These are phyloP conservation scores for Acanthochromis polyacanthus DNA, from an alignment of 2,113 vertebrate species.

Conservation along the genomic window DNA sequence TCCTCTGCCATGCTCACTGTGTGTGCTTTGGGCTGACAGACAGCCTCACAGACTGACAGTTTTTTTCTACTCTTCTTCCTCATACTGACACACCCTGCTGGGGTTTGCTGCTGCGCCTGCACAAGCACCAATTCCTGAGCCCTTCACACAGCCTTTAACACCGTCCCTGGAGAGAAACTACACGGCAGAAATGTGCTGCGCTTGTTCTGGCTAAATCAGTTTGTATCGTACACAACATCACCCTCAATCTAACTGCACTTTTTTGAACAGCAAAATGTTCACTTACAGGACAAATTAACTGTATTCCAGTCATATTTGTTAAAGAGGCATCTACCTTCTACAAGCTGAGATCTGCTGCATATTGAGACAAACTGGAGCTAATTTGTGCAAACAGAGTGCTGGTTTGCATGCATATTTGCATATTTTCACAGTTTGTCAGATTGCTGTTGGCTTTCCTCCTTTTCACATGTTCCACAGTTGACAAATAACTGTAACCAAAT, in stretches of 20 bases:
- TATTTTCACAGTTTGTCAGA: not conserved
- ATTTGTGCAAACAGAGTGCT: not conserved
- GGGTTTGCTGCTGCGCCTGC: conserved; percentile 35
- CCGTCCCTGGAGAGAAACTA: conserved; percentile 18
- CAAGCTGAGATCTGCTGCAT: not conserved
- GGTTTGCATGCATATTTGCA: not conserved
- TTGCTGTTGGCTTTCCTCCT: not conserved
- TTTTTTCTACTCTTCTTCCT: not conserved
- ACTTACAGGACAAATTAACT: conserved; percentile 7
- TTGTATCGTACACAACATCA: conserved; percentile 7
- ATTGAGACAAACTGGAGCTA: not conserved
- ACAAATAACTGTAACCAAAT: not conserved
- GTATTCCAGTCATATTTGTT: not conserved
- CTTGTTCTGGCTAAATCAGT: conserved; percentile 28
- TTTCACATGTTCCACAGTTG: conserved; percentile 5
- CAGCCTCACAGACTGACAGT: conserved; percentile 4
- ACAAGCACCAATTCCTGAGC: conserved; percentile 15
- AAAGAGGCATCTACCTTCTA: not conserved
- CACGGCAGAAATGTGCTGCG: conserved; percentile 31
- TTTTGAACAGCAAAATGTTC: not conserved
- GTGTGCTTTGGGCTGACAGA: conserved; percentile 10
- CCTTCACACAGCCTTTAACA: conserved; percentile 22
- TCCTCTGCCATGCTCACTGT: not conserved
- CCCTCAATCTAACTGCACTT: conserved; percentile 12
- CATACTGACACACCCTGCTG: conserved; percentile 35